Evolutionary conservation across 2,113 vertebrate species (phyloP).

Genomic region (Bothrops jararaca): DNA sequence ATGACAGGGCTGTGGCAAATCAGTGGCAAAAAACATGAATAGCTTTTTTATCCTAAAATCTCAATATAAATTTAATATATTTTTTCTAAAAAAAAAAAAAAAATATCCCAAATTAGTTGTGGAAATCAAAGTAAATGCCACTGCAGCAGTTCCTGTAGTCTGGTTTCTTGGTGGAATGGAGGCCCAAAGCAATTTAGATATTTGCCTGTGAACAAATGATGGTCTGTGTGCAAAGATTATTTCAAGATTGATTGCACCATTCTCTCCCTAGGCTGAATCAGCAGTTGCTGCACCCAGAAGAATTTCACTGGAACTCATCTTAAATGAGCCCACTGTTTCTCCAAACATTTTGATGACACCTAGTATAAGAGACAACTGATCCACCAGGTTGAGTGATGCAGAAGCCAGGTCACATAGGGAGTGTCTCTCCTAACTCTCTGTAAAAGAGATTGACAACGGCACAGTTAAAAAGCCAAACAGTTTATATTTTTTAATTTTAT

Average conservation of each 20-base stretch:
- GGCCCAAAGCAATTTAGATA: background rate
- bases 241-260: background rate
- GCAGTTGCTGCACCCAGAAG: background rate
- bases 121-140: background rate
- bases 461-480: background rate
- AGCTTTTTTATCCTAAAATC: background rate
- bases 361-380: background rate
- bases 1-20: background rate
- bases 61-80: background rate
- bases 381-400: background rate
- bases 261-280: background rate
- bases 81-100: background rate
- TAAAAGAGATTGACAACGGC: background rate
- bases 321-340: background rate
- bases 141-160: background rate
- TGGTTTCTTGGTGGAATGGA: background rate
- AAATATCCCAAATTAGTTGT: background rate
- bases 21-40: background rate
- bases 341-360: background rate
- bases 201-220: background rate
- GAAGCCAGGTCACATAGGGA: background rate
- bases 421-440: background rate
- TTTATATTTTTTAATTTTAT: background rate
- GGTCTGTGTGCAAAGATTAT: background rate
- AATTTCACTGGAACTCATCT: background rate